phyloP scores from a whole-genome alignment of 1,140 invertebrate genomes.

The Archivesica marissinica region DNA sequence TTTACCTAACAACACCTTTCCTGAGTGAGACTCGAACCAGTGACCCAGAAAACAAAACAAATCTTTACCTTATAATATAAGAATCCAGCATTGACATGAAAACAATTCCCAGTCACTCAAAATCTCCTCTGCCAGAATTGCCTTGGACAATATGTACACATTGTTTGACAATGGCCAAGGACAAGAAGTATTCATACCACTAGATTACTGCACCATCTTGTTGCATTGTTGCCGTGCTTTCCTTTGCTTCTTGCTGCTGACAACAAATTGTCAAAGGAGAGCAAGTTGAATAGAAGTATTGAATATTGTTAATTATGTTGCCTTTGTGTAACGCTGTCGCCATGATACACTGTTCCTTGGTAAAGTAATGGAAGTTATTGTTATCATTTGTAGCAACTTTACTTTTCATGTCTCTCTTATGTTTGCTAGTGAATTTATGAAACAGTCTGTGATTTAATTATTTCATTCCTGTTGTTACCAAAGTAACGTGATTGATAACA shows the following conservation, averaged over 20 bases:
- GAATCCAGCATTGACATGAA: no score
- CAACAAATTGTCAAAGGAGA: constrained; percentile 17
- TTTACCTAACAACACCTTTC: no score
- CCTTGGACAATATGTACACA: not conserved
- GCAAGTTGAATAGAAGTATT: constrained; percentile 16
- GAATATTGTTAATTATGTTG: constrained; percentile 39
- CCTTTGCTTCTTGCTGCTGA: not conserved
- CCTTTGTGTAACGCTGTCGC: constrained; percentile 19
- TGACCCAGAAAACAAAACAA: no score
- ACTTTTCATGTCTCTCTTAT: not conserved
- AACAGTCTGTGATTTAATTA: no score
- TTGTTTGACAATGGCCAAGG: not conserved
- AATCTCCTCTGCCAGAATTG: no score
- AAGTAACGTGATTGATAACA: no score
- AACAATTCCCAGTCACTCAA: no score
- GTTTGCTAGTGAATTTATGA: no score
- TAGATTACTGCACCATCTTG: constrained; percentile 44
- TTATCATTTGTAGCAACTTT: not conserved
- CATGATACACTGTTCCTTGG: not conserved
- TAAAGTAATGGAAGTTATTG: constrained; percentile 15
- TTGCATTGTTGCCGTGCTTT: constrained; percentile 16
- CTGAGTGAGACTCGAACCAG: no score
- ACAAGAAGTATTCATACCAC: constrained; percentile 27
- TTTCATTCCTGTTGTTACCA: no score
- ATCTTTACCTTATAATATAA: no score